These are phyloP conservation scores for Bos javanicus DNA, from an alignment of 2,113 vertebrate species.

Conservation along the genomic window DNA sequence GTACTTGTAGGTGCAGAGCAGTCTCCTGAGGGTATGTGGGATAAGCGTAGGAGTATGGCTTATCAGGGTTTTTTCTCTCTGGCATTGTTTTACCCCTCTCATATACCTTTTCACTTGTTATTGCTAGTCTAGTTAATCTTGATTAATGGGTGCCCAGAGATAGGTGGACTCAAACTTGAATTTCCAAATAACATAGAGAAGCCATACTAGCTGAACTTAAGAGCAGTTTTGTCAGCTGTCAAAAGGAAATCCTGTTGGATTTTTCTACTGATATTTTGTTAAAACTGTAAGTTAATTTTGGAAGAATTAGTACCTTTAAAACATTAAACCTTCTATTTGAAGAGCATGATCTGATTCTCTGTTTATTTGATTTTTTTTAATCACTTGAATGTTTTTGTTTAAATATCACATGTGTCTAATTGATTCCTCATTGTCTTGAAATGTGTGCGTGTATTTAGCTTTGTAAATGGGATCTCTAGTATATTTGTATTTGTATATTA, in stretches of 20 bases:
- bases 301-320: not conserved
- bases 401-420: not conserved
- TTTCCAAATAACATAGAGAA: not conserved
- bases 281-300: not conserved
- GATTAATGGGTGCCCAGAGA: not conserved
- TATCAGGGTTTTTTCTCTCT: not conserved
- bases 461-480: not conserved
- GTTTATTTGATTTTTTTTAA: not conserved
- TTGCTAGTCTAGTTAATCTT: not conserved
- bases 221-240: not conserved
- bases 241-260: not conserved
- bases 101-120: not conserved
- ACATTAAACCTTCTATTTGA: not conserved
- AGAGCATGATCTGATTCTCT: not conserved
- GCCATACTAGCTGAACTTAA: not conserved
- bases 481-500: not conserved
- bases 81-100: not conserved
- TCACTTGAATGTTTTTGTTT: not conserved
- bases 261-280: not conserved
- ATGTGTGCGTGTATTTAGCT: not conserved
- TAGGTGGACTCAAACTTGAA: not conserved
- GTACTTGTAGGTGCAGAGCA: not conserved
- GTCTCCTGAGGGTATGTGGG: not conserved
- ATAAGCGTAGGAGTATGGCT: too few relatives aligned
- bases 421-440: not conserved